Evolutionary conservation across 2,797 vertebrate genomes (phyloP), one percentile per base, ranked within the genome.

Genomic region (Ficedula albicollis): DNA sequence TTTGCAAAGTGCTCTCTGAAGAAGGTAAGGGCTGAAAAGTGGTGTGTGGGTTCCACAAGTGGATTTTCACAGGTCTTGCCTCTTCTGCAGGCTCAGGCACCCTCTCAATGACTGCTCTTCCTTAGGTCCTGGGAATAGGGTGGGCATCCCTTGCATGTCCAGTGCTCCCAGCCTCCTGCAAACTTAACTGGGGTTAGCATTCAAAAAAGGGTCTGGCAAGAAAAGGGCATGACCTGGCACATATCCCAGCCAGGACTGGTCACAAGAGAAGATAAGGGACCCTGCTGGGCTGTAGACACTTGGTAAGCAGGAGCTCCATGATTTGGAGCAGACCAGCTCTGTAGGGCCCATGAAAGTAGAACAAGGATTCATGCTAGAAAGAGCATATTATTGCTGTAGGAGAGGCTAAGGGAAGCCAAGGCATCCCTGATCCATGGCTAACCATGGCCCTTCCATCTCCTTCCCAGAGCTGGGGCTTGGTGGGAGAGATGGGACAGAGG

Each of bases 251-350:
- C 67, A 80, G 54, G 54, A 41, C 26, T 51, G 38, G 14, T 60
- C 58, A 64, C 34, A 36, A 1, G 0, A 0, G 13, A 34, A 55
- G 39, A 49, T 38, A 7, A 10, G 19, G 43, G 55, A 27, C 30
- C 49, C 32, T 72, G 66, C 27, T 60, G 56, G 56, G 13, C 0
- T 60, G 19, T 1, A 56, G 62, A 25, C 5, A 39, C 15, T 9
- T 52, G 9, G 43, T 39, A 76, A 75, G 59, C 54, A 87, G 34
- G 55, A 73, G 68, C 43, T 76, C 56, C 15, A 6, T 18, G 18
- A 63, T 66, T 73, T 83, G 73, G 69, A 66, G n/a, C 38, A 54
- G 41, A 56, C 3, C 25, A 79, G 36, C 21, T 63, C 75, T 62
- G n/a, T 36, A 58, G 68, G 43, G 15, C 20, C 27, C 26, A 41